These are phyloP conservation scores for Lissonota sp. DNA, from an alignment of 2,888 invertebrate genomes.

Conservation along the genomic window DNA sequence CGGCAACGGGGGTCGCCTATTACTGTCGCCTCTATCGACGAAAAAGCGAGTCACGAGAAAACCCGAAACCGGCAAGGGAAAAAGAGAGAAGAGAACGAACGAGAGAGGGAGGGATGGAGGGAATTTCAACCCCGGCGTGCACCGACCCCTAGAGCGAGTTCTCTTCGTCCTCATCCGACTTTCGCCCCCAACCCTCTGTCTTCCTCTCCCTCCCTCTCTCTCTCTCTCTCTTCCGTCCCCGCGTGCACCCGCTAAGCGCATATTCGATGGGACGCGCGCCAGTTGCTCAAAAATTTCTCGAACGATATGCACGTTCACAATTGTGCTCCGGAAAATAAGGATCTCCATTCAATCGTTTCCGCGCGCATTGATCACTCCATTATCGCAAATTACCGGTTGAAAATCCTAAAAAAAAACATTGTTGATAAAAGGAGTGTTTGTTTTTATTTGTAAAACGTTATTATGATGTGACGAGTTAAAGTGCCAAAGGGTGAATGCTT, in stretches of 20 bases:
- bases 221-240: conserved; percentile 31
- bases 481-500: neutral
- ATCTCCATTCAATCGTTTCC: neutral
- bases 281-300: conserved; percentile 60
- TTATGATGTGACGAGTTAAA: neutral
- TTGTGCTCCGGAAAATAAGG: conserved; percentile 7
- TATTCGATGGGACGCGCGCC: conserved; percentile 48
- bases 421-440: neutral
- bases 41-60: conserved; percentile 43
- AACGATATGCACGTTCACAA: conserved; percentile 42
- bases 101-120: conserved; percentile 20
- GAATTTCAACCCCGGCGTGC: conserved; percentile 61
- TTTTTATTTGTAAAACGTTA: neutral
- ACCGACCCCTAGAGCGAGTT: conserved; percentile 61
- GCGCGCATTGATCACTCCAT: neutral
- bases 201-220: conserved; percentile 2
- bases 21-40: conserved; percentile 40
- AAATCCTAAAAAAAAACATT: no score
- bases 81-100: conserved; percentile 2
- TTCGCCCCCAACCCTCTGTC: conserved; percentile 27
- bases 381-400: neutral
- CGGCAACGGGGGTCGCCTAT: conserved; percentile 19
- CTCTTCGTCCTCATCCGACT: conserved; percentile 55
- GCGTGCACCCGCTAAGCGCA: conserved; percentile 41
- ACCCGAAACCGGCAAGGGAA: conserved; percentile 5